Evolutionary conservation across 2,797 vertebrate species (phyloP).

Genomic region (Tapirus indicus): DNA sequence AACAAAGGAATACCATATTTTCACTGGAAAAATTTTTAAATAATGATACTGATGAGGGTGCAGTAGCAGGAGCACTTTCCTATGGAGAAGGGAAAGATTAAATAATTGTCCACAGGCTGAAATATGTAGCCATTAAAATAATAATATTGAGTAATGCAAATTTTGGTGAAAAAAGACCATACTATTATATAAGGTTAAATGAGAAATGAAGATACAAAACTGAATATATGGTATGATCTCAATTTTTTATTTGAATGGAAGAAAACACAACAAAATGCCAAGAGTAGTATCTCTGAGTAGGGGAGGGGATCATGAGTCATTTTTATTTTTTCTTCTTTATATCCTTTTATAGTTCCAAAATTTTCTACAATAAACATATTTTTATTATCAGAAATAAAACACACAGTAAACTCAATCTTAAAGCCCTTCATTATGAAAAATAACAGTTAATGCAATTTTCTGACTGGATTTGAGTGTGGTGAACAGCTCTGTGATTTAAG

Average conservation of each 20-base stretch:
- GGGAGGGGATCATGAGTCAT: not conserved
- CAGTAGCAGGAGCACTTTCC: not conserved
- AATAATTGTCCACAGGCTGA: not conserved
- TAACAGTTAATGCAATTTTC: not conserved
- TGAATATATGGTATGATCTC: not conserved
- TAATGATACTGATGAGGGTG: not conserved
- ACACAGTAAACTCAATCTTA: not conserved
- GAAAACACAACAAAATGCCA: constrained; percentile 19
- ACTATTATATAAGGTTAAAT: not conserved
- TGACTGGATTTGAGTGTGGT: not conserved
- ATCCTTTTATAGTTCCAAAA: not conserved
- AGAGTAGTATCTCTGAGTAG: constrained; percentile 13
- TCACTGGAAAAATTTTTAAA: not conserved
- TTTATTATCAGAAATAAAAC: constrained; percentile 49
- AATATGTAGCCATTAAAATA: constrained; percentile 46
- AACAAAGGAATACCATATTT: not conserved
- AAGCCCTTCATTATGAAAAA: not conserved
- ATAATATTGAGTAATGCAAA: not conserved
- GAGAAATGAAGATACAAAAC: constrained; percentile 30
- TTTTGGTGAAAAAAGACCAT: not conserved
- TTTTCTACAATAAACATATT: not conserved
- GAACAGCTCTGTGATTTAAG: constrained; percentile 16
- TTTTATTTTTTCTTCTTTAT: constrained; percentile 26
- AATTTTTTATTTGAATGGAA: constrained; percentile 32
- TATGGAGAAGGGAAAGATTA: not conserved